These are phyloP conservation scores for Seriola rivoliana DNA, from an alignment of 2,113 vertebrate species.

Conservation along the genomic window DNA sequence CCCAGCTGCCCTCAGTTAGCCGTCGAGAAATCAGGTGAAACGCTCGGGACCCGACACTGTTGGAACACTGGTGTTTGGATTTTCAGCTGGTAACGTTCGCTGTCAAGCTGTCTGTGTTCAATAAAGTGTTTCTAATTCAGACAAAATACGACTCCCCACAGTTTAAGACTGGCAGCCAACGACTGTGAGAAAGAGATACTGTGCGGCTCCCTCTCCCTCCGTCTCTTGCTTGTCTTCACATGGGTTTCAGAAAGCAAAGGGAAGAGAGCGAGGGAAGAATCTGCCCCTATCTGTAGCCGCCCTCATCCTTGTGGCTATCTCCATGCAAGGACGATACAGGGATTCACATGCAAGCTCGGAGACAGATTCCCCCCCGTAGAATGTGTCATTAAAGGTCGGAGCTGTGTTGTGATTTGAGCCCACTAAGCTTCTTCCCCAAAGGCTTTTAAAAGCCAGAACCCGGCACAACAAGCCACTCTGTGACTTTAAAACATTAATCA, in stretches of 20 bases:
- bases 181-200: slow-evolving; percentile 53
- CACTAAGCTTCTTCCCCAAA: slow-evolving; percentile 36
- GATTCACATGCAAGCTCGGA: slow-evolving; percentile 73
- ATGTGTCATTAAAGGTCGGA: slow-evolving; percentile 67
- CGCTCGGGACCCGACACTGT: slow-evolving; percentile 12
- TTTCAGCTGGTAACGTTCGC: slow-evolving; percentile 50
- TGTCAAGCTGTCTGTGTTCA: slow-evolving; percentile 55
- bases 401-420: slow-evolving; percentile 67
- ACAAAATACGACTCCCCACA: slow-evolving; percentile 55
- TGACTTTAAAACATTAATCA: slow-evolving; percentile 74
- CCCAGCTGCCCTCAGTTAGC: slow-evolving; percentile 50
- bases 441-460: slow-evolving; percentile 68
- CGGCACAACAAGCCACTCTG: slow-evolving; percentile 56
- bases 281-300: slow-evolving; percentile 77
- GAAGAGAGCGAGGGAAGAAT: slow-evolving; percentile 59
- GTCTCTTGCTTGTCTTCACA: slow-evolving; percentile 34
- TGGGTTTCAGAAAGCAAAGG: slow-evolving; percentile 41
- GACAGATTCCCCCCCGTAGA: slow-evolving; percentile 72
- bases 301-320: slow-evolving; percentile 77
- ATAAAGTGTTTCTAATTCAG: slow-evolving; percentile 56
- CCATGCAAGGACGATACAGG: slow-evolving; percentile 48
- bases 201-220: slow-evolving; percentile 32
- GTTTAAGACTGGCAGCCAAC: slow-evolving; percentile 29
- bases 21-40: slow-evolving; percentile 45
- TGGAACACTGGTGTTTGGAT: slow-evolving; percentile 39